Evolutionary conservation across 2,888 invertebrate genomes (phyloP), one percentile per base, ranked within the genome.

Genomic region (Thymelicus lineola): DNA sequence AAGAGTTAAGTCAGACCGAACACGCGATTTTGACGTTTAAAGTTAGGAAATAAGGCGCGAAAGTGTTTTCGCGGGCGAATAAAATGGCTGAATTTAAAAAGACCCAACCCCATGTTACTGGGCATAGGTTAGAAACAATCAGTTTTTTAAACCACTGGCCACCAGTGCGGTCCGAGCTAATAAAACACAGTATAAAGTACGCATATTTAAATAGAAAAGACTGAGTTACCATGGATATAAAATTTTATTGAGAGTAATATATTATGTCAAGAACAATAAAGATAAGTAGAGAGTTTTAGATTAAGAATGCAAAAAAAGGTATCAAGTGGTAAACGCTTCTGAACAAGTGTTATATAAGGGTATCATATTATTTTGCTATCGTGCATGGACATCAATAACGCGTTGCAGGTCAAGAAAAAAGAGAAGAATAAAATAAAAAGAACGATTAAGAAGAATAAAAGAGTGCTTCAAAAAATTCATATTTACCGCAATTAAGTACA

Each of bases 91-190:
- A 77, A 78, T 77, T 75, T 75, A 72, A 76, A 76, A 79, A 79
- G 76, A 77, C 76, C 78, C 75, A 75, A 77, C 84, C 85, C 85
- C 80, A 82, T 80, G 77, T 81, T 79, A 80, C 78, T 73, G 76
- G 73, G 74, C 75, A 82, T 79, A 84, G 84, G 86, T 83, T 84
- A 86, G 82, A 79, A 73, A 80, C 80, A 80, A 78, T 81, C 82
- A 79, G 15, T 79, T 75, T 77, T 82, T 78, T 75, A 75, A 71
- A 74, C 72, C 74, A 72, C 75, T 78, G 75, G 75, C 74, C 78
- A 74, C 71, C 75, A 35, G 68, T 60, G 46, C 53, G 53, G 77
- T 80, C 78, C 77, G 74, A 78, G 75, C 75, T 74, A 76, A 79
- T 79, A 79, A 79, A 76, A 76, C 55, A 62, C 48, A 63, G 68